A percentile compares a stretch with the other conserved stretches of the same genome.
Evolutionary conservation across 2,888 invertebrate genomes (phyloP).

Genomic region (Ormyrus nitidulus): DNA sequence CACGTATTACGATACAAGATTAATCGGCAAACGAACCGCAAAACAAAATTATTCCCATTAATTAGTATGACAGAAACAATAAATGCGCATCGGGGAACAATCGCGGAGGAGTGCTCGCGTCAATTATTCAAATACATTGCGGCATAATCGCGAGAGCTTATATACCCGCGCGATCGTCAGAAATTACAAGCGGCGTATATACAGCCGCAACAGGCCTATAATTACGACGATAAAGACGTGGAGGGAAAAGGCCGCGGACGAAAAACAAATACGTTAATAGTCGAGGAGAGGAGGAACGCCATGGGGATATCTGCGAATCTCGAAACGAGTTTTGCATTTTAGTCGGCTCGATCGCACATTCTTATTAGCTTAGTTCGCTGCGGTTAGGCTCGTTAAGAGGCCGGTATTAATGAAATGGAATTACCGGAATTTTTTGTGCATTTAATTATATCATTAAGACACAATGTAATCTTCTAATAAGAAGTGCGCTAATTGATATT

Average conservation of each 20-base stretch:
- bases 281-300: not conserved
- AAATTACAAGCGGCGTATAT: conserved; percentile 36
- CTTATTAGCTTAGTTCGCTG: too few relatives aligned
- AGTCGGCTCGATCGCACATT: not conserved
- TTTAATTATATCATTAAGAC: too few relatives aligned
- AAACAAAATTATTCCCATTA: not conserved
- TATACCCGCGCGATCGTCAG: not conserved
- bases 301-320: conserved; percentile 22
- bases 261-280: conserved; percentile 40
- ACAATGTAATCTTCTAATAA: too few relatives aligned
- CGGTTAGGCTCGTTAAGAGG: too few relatives aligned
- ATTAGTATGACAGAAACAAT: conserved; percentile 5
- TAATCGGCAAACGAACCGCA: too few relatives aligned
- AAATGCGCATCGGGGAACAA: conserved; percentile 10
- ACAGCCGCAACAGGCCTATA: conserved; percentile 30
- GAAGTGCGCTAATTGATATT: too few relatives aligned
- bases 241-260: conserved; percentile 8
- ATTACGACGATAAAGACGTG: conserved; percentile 51
- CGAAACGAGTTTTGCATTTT: not conserved
- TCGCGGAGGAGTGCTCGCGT: conserved; percentile 41
- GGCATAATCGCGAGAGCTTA: conserved; percentile 33
- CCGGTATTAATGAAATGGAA: too few relatives aligned
- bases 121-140: conserved; percentile 50
- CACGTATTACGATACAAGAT: too few relatives aligned
- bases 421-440: too few relatives aligned